Percentiles rank a stretch among this genome's conserved stretches.
Evolutionary conservation across 2,113 vertebrate species (phyloP).

Genomic region (Rafetus swinhoei): DNA sequence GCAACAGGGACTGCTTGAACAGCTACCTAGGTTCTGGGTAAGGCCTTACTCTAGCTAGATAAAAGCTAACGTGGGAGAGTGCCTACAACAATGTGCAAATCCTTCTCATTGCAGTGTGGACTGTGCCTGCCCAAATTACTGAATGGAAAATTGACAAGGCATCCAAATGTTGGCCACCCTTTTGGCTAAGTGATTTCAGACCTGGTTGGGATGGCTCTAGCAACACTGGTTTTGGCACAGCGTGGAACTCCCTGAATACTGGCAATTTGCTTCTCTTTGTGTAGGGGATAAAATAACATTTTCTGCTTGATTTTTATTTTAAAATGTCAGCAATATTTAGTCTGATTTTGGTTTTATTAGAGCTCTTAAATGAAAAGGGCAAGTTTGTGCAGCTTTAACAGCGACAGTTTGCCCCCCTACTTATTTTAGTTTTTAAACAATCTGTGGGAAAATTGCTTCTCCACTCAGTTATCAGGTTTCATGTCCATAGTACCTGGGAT

Average conservation of each 20-base stretch:
- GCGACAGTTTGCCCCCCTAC: not conserved
- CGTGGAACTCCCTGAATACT: not conserved
- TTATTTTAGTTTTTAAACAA: not conserved
- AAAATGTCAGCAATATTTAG: slow-evolving; percentile 45
- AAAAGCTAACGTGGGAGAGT: not conserved
- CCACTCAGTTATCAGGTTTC: not conserved
- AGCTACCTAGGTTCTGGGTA: not conserved
- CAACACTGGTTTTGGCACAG: not conserved
- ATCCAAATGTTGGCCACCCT: fast-evolving
- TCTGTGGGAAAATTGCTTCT: not conserved
- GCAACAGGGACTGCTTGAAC: not conserved
- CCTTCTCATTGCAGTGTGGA: no score
- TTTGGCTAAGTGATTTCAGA: not conserved
- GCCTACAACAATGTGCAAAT: not conserved
- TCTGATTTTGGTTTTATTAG: not conserved
- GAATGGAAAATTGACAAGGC: not conserved
- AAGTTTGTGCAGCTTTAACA: not conserved
- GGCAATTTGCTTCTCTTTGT: not conserved
- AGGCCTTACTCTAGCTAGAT: not conserved
- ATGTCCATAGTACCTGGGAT: not conserved
- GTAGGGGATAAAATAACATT: not conserved
- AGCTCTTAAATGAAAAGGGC: not conserved
- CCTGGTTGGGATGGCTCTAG: not conserved
- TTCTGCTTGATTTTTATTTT: slow-evolving; percentile 24
- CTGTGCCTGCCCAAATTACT: not conserved